These are phyloP conservation scores for Ochropleura leucogaster DNA, from an alignment of 2,888 invertebrate species.

Conservation along the genomic window DNA sequence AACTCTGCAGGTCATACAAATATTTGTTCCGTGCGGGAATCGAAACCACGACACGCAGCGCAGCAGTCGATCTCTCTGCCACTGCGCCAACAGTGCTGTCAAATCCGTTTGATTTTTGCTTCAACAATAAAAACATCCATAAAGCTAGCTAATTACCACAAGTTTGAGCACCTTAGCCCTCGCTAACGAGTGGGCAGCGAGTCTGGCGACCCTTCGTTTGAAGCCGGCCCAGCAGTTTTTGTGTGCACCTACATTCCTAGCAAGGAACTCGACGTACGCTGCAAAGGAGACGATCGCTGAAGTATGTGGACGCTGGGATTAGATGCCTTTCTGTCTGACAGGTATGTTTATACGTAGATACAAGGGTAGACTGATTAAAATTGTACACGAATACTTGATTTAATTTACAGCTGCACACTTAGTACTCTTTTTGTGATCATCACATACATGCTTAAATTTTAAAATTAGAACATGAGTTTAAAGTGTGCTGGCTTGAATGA, in stretches of 20 bases:
- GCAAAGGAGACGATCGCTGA: slow-evolving; percentile 68
- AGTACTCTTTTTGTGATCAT: not conserved
- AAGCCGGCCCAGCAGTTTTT: slow-evolving; percentile 84
- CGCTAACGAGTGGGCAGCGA: slow-evolving; percentile 81
- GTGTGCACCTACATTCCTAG: slow-evolving; percentile 85
- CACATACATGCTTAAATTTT: not conserved
- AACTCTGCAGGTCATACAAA: no score
- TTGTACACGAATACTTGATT: slow-evolving; percentile 2
- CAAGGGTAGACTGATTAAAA: slow-evolving; percentile 8
- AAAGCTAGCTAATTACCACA: slow-evolving; percentile 51
- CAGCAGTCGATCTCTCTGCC: no score
- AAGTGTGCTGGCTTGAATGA: not conserved
- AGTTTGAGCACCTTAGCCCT: slow-evolving; percentile 73
- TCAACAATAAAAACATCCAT: not conserved
- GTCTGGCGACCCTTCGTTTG: slow-evolving; percentile 86
- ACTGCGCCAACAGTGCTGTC: no score
- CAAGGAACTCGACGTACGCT: slow-evolving; percentile 81
- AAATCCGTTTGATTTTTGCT: not conserved
- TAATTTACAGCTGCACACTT: not conserved
- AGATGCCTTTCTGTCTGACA: slow-evolving; percentile 57
- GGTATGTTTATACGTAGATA: slow-evolving; percentile 20
- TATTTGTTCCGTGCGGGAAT: no score
- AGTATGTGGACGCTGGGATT: slow-evolving; percentile 64
- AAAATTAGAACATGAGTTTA: not conserved
- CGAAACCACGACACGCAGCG: no score